Evolutionary conservation across 2,888 invertebrate genomes (phyloP).

Genomic region (Microctonus brassicae): DNA sequence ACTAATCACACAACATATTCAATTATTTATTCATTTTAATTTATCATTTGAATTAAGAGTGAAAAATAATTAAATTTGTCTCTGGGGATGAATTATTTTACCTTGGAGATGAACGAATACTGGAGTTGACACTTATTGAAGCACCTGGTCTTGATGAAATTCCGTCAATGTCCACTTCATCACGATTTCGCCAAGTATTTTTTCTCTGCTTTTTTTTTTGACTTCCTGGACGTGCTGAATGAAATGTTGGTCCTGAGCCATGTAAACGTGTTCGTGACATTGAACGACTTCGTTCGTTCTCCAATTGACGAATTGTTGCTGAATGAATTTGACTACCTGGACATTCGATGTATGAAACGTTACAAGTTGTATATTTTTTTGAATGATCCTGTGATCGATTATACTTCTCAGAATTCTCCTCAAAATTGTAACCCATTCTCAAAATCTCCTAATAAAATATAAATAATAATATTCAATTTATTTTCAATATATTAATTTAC

Average conservation of each 20-base stretch:
- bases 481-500: not conserved
- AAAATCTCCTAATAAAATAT: slow-evolving; percentile 48
- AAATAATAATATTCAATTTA: not conserved
- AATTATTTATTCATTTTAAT: too few species aligned
- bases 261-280: slow-evolving; percentile 13
- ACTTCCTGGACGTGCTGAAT: slow-evolving; percentile 21
- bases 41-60: too few species aligned
- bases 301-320: not conserved
- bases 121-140: slow-evolving; percentile 10
- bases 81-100: too few species aligned
- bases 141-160: not conserved
- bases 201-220: slow-evolving; percentile 1
- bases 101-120: slow-evolving; percentile 23
- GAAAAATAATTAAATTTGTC: too few species aligned
- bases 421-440: slow-evolving; percentile 41
- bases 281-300: slow-evolving; percentile 17
- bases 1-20: not conserved
- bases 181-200: slow-evolving; percentile 7
- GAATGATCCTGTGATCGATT: slow-evolving; percentile 19
- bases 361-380: slow-evolving; percentile 13
- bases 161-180: not conserved
- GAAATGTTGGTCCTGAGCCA: slow-evolving; percentile 12
- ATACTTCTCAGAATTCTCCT: slow-evolving; percentile 24
- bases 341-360: slow-evolving; percentile 11
- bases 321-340: slow-evolving; percentile 11